Conservation (phyloP, 2,113 vertebrate species). For the Takifugu flavidus region DNA sequence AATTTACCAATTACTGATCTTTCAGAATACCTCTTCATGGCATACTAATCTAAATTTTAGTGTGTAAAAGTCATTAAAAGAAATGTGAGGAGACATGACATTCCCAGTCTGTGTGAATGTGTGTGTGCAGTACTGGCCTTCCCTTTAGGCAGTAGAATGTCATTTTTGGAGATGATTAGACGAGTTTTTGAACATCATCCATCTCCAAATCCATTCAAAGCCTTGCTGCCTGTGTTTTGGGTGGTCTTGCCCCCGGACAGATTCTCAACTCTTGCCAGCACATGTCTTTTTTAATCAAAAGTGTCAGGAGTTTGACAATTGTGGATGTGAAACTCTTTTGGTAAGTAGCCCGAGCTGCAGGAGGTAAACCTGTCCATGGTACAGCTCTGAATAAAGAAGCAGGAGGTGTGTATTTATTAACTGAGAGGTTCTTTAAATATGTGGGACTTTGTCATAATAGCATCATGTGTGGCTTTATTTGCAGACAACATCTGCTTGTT, state of each 20-base stretch:
- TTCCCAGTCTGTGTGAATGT: not conserved
- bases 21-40: slow-evolving; percentile 6
- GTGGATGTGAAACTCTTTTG: slow-evolving; percentile 23
- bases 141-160: slow-evolving; percentile 28
- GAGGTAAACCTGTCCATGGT: slow-evolving; percentile 10
- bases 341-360: slow-evolving; percentile 40
- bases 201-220: slow-evolving; percentile 44
- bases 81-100: not conserved
- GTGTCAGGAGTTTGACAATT: slow-evolving; percentile 62
- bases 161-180: slow-evolving; percentile 57
- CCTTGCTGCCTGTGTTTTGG: slow-evolving; percentile 30
- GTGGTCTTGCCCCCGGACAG: slow-evolving; percentile 61
- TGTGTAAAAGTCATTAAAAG: not conserved
- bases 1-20: slow-evolving; percentile 14
- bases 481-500: slow-evolving; percentile 34
- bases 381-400: not conserved
- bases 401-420: slow-evolving; percentile 64
- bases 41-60: slow-evolving; percentile 19
- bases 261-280: slow-evolving; percentile 53
- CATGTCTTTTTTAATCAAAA: slow-evolving; percentile 68
- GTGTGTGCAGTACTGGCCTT: not conserved
- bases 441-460: slow-evolving; percentile 31
- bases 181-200: slow-evolving; percentile 52
- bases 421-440: slow-evolving; percentile 37
- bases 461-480: slow-evolving; percentile 8